Evolutionary conservation across 2,888 invertebrate species (phyloP), one percentile per base, ranked within the genome.

Genomic region (Brenthis hecate): DNA sequence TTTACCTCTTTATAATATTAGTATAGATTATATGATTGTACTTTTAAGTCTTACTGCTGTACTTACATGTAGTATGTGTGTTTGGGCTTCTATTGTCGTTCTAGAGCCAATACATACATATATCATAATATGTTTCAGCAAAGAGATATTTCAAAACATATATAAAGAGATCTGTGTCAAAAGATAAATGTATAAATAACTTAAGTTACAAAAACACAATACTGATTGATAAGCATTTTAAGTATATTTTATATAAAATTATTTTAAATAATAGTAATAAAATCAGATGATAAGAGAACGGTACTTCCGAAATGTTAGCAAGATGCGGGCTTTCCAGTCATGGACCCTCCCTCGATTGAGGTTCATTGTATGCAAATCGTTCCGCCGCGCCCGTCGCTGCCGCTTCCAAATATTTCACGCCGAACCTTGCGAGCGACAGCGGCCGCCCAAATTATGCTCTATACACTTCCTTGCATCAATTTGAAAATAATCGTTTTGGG

Each of bases 301-400:
- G 88, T 86, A 89, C 89, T 85, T 88, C 88, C 85, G 83, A 87
- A 88, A 87, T 85, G 87, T 86, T 85, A 85, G 83, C 80, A 79
- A 85, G 85, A 81, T 80, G 80, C 76, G 73, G 77, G 78, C 82
- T 84, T 83, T 83, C 83, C 77, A 80, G 76, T 76, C 76, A 54
- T 28, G 76, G 79, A 77, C 85, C 86, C 85, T 83, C 89, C 89
- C 87, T 86, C 84, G 79, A 82, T 84, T 84, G 84, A 82, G 75
- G 63, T 81, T 84, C 88, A 90, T 91, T 91, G 91, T 91, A 90
- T 91, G 82, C 86, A 86, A 91, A 91, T 91, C 78, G 71, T 70
- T 73, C 72, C 75, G 80, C 81, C 83, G 80, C 82, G 80, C 82
- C 84, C 80, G 81, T 77, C 78, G 86, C 89, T 89, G 81, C 76